A percentile compares a stretch with the other conserved stretches of the same genome.
phyloP scores from a whole-genome alignment of 2,888 invertebrate genomes.

The Dorcus hopei region DNA sequence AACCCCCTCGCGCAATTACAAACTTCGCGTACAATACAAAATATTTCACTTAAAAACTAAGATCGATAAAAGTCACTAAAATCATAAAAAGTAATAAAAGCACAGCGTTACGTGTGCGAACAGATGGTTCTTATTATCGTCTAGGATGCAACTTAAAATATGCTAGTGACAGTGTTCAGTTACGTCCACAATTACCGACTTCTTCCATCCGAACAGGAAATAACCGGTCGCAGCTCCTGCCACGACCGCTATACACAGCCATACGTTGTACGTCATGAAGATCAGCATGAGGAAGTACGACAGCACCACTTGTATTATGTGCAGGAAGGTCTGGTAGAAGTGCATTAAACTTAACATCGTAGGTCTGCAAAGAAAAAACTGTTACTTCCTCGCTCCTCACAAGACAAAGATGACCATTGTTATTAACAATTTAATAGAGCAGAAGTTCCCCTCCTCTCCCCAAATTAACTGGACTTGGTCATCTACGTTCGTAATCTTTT shows the following conservation, averaged over 20 bases:
- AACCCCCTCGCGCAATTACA: neutral
- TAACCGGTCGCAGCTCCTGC: slow-evolving; percentile 88
- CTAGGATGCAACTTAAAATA: neutral
- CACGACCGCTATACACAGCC: slow-evolving; percentile 87
- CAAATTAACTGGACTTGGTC: too few species aligned
- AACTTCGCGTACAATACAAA: neutral
- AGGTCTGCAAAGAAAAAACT: slow-evolving; percentile 58
- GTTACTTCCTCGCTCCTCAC: neutral
- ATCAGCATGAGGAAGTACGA: slow-evolving; percentile 94
- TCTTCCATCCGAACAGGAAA: slow-evolving; percentile 94
- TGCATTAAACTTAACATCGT: slow-evolving; percentile 83
- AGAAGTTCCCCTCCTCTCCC: too few species aligned
- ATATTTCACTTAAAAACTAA: neutral
- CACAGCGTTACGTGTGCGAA: neutral
- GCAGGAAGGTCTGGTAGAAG: slow-evolving; percentile 81
- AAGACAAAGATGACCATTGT: neutral
- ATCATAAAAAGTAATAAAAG: neutral
- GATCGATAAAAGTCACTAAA: neutral
- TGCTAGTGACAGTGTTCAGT: slow-evolving; percentile 85
- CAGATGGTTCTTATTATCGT: neutral
- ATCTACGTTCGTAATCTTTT: neutral
- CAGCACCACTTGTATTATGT: slow-evolving; percentile 84
- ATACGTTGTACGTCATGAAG: slow-evolving; percentile 96
- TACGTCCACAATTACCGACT: slow-evolving; percentile 88
- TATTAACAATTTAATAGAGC: too few species aligned